Conservation (phyloP, 2,113 vertebrate genomes). For the Carlito syrichta region DNA sequence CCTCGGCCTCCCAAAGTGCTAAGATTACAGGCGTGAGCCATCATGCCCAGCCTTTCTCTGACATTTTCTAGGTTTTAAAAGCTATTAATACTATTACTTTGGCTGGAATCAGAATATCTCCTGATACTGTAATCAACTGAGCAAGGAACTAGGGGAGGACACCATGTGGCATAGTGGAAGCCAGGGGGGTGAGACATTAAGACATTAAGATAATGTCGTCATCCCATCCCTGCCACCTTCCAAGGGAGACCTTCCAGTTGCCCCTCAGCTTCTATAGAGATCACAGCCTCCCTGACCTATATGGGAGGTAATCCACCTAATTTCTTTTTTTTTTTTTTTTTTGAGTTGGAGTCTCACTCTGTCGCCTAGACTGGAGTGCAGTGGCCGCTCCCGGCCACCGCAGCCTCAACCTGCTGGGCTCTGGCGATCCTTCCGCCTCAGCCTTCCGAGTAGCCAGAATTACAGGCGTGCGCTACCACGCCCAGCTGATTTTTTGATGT, state of each 20-base stretch:
- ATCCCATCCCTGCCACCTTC: not conserved
- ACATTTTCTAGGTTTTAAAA: too few species aligned
- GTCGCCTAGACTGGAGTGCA: too few species aligned
- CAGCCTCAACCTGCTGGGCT: too few species aligned
- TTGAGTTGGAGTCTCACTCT: too few species aligned
- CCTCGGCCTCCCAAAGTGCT: not conserved
- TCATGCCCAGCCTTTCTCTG: not conserved
- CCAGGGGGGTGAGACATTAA: not conserved
- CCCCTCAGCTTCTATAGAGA: not conserved
- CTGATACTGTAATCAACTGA: not conserved
- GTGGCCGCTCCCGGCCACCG: too few species aligned
- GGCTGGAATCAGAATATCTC: not conserved
- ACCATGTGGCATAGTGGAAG: fast-evolving
- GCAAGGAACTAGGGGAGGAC: not conserved
- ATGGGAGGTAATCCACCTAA: not conserved
- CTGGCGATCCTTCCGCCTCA: too few species aligned
- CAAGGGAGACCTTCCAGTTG: not conserved
- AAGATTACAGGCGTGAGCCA: not conserved
- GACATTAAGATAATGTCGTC: not conserved
- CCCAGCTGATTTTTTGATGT: too few species aligned
- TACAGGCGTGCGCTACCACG: too few species aligned
- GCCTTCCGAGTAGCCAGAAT: too few species aligned
- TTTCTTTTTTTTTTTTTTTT: too few species aligned
- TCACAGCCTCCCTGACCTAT: not conserved
- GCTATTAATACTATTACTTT: not conserved